Evolutionary conservation across 2,888 invertebrate species (phyloP).

Genomic region (Villa cingulata): DNA sequence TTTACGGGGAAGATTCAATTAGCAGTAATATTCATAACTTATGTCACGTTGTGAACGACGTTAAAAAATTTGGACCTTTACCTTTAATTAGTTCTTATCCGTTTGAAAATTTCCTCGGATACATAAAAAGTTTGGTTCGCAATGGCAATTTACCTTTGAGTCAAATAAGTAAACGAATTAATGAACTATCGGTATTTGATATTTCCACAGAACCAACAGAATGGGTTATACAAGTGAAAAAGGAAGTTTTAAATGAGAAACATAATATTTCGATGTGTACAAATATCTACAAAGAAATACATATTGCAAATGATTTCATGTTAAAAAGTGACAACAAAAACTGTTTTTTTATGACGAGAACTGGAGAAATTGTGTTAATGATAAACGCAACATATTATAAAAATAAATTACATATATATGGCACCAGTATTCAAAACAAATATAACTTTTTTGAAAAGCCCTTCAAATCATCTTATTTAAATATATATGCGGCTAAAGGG

Average conservation of each 20-base stretch:
- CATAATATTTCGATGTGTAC: too few species aligned
- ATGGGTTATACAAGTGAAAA: too few species aligned
- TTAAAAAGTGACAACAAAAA: not conserved
- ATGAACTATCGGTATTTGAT: not conserved
- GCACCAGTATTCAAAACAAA: too few species aligned
- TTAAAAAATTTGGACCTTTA: constrained; percentile 18
- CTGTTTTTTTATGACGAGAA: not conserved
- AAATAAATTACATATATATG: too few species aligned
- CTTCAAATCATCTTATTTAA: too few species aligned
- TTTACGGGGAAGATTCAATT: constrained; percentile 24
- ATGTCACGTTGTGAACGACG: constrained; percentile 25
- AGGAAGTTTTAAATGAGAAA: too few species aligned
- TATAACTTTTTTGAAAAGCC: too few species aligned
- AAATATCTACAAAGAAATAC: not conserved
- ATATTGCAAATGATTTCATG: not conserved
- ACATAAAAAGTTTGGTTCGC: not conserved
- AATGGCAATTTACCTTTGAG: not conserved
- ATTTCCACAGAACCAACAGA: too few species aligned
- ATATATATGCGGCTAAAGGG: too few species aligned
- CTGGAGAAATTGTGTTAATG: not conserved
- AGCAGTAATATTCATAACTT: constrained; percentile 28
- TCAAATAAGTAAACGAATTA: not conserved
- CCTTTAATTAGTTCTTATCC: not conserved
- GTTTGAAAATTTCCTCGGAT: not conserved
- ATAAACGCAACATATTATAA: not conserved